Base-by-base conservation (phyloP, 2,888 invertebrate genomes). In the Pollenia angustigena region DNA sequence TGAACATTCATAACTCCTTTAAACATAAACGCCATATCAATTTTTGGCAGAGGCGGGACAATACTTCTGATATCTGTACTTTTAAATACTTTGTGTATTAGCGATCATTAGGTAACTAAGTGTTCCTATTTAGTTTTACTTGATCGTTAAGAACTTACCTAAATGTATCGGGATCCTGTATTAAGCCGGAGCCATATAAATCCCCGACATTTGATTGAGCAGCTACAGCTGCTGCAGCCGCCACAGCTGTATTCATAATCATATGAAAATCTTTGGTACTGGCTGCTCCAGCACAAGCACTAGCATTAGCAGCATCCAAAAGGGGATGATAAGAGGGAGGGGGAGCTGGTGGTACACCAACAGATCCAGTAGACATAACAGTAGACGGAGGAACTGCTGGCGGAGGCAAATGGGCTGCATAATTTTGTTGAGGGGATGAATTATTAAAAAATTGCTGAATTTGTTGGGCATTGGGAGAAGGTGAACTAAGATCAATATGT, bases 101-200 rank as follows among this genome's bases (percentile, higher is more conserved):
- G 23, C 23, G 23, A 23, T 23, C 23, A 1, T 23, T 23, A 23
- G 23, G 0, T 23, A 23, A 23, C 18, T 18, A 18, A 18, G 18
- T 32, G 3, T 2, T 4, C 0, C 32, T 32, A 32, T 2, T 68
- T 23, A 54, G 7, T 23, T 64, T 48, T 18, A 0, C 11, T 23
- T 14, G 12, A 66, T 1, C 12, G n/a, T 40, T 0, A 12, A 16
- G 4, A 78, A 90, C 90, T 90, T 90, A 93, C 93, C 93, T 91
- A 88, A 93, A 93, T 71, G 93, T 92, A 89, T 93, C 93, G n/a
- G 92, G 92, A 90, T 93, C 93, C 84, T 92, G 92, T 10, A 50
- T 16, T 42, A 87, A 56, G 9, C 78, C 69, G 2, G 78, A 56
- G 4, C 82, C 74, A 81, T 81, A 85, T 0, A 81, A 71, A 80